Evolutionary conservation across 2,113 vertebrate species (phyloP).

Genomic region (Colius striatus): DNA sequence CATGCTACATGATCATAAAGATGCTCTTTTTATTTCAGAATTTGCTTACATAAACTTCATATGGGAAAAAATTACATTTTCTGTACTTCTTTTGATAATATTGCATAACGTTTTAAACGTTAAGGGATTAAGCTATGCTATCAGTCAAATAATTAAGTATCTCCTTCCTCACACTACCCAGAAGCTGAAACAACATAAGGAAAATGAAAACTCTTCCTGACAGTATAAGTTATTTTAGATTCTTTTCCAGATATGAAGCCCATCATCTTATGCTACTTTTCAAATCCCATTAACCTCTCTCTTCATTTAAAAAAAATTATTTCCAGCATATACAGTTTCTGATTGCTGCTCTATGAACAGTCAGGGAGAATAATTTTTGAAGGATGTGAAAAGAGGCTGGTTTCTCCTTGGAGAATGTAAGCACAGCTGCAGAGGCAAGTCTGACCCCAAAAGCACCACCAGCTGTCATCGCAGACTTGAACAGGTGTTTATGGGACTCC

Average conservation of each 20-base stretch:
- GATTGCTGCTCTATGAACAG: constrained; percentile 33
- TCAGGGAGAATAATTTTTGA: constrained; percentile 49
- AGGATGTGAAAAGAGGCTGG: constrained; percentile 35
- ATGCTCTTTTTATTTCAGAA: background rate
- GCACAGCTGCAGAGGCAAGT: constrained; percentile 73
- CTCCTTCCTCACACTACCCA: background rate
- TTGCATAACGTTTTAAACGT: background rate
- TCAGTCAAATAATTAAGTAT: background rate
- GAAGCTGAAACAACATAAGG: constrained; percentile 23
- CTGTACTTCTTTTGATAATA: background rate
- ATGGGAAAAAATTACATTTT: background rate
- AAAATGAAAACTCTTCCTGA: constrained; percentile 30
- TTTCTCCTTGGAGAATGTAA: constrained; percentile 33
- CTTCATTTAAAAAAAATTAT: constrained; percentile 21
- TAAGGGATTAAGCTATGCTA: background rate
- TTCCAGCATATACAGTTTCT: constrained; percentile 44
- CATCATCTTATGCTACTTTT: constrained; percentile 22
- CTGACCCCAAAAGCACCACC: constrained; percentile 38
- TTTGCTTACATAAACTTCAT: background rate
- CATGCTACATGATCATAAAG: background rate
- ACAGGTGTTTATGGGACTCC: constrained; percentile 74
- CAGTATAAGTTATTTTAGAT: background rate
- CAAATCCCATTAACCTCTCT: background rate
- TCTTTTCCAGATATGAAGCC: constrained; percentile 29
- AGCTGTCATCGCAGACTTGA: constrained; percentile 64